Evolutionary conservation across 2,797 vertebrate genomes (phyloP).

Genomic region (Gadopsis bispinosus): DNA sequence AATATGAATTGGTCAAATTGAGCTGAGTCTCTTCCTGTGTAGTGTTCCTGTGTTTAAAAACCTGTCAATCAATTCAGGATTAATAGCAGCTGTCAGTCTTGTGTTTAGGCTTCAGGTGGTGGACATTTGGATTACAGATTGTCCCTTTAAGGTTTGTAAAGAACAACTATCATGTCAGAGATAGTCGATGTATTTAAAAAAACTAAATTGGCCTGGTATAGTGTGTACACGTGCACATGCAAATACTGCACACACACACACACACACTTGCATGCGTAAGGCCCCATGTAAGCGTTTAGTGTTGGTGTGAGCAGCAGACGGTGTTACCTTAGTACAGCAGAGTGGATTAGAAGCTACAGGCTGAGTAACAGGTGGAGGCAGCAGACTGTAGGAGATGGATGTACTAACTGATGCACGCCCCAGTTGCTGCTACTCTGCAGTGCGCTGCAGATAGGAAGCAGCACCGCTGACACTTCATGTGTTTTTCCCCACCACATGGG

Average conservation of each 20-base stretch:
- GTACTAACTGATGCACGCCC: not conserved
- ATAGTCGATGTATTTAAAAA: not conserved
- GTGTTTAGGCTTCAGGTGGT: too few species aligned
- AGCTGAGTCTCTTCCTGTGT: not conserved
- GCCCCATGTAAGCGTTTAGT: not conserved
- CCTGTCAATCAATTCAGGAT: not conserved
- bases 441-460: constrained; percentile 9
- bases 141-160: not conserved
- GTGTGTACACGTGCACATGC: not conserved
- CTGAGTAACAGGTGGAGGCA: constrained; percentile 20
- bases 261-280: not conserved
- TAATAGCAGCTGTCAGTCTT: not conserved
- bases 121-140: not conserved
- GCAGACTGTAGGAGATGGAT: not conserved
- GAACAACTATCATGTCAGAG: not conserved
- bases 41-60: not conserved
- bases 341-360: constrained; percentile 27
- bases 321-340: not conserved
- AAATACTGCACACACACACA: not conserved
- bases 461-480: not conserved
- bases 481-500: not conserved
- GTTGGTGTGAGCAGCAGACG: constrained; percentile 10
- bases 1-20: too few species aligned
- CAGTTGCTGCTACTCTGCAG: not conserved
- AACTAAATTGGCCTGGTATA: not conserved